phyloP scores from a whole-genome alignment of 2,797 vertebrate species.

The Lerista edwardsae region DNA sequence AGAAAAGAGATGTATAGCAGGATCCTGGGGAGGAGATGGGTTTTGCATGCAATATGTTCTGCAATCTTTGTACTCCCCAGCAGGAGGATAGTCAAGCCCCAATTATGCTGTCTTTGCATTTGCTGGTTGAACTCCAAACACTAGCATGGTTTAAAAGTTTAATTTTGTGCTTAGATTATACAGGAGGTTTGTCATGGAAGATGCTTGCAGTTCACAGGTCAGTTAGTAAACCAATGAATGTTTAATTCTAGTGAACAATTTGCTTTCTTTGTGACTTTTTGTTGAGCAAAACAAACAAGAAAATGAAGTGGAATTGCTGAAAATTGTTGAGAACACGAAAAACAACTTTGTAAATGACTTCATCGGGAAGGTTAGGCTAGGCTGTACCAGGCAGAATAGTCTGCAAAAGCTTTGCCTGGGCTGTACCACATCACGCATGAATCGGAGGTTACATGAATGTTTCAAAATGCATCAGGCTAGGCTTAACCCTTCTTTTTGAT shows the following conservation, averaged over 20 bases:
- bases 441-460: background rate
- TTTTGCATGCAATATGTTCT: conserved; percentile 6
- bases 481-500: background rate
- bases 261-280: conserved; percentile 3
- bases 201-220: conserved; percentile 24
- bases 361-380: background rate
- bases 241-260: background rate
- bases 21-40: background rate
- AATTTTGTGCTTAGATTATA: background rate
- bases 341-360: background rate
- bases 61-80: conserved; percentile 11
- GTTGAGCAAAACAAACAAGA: background rate
- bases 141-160: background rate
- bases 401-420: background rate
- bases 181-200: conserved; percentile 2
- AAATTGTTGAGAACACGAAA: background rate
- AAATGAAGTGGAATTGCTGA: background rate
- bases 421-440: background rate
- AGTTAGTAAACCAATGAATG: background rate
- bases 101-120: background rate
- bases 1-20: background rate
- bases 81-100: conserved; percentile 17
- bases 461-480: background rate
- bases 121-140: conserved; percentile 32
- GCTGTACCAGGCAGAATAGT: background rate